phyloP scores from a whole-genome alignment of 2,113 vertebrate species.

The Chloropsis hardwickii region DNA sequence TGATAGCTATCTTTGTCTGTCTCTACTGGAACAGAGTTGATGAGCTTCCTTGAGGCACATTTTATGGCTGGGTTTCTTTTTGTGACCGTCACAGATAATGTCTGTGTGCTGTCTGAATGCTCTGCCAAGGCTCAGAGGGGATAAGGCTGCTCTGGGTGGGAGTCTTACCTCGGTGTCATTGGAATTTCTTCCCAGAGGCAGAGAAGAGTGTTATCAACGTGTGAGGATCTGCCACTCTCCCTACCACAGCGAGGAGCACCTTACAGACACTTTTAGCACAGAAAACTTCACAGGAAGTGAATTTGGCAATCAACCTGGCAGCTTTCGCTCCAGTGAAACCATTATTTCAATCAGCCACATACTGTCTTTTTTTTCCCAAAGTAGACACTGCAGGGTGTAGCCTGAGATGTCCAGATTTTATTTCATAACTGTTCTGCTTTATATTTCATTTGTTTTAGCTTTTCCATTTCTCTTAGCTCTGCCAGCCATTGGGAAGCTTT shows the following conservation, averaged over 20 bases:
- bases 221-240: background rate
- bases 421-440: background rate
- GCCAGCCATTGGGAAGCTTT: background rate
- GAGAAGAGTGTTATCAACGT: too few species aligned
- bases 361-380: background rate
- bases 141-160: background rate
- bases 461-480: background rate
- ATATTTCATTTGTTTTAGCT: background rate
- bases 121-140: background rate
- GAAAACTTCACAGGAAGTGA: background rate
- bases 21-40: background rate
- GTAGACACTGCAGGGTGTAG: background rate
- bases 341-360: background rate
- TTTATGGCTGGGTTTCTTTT: background rate
- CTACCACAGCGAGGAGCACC: background rate
- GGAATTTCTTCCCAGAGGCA: background rate
- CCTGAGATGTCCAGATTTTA: background rate
- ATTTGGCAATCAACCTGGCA: background rate
- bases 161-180: rapidly evolving
- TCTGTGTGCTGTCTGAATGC: background rate
- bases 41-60: background rate
- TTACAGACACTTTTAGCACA: background rate
- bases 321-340: background rate
- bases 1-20: background rate
- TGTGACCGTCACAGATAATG: background rate